phyloP scores from a whole-genome alignment of 2,888 invertebrate species.

The Bhutanitis thaidina region DNA sequence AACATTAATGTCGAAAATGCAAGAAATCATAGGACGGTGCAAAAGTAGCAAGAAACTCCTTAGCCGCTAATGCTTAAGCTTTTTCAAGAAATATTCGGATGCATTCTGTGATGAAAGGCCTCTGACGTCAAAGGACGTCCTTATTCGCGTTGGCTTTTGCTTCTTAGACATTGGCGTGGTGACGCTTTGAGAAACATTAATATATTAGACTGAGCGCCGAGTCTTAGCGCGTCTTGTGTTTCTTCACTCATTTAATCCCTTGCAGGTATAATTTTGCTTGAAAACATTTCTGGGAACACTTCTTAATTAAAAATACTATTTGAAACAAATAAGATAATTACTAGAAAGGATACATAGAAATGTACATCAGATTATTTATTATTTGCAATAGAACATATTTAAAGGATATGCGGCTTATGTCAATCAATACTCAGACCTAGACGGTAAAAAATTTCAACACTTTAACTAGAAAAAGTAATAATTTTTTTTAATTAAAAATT shows the following conservation, averaged over 20 bases:
- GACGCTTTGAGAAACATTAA: conserved; percentile 25
- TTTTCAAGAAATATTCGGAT: conserved; percentile 47
- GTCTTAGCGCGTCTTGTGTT: neutral
- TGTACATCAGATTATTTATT: no score
- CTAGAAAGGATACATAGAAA: no score
- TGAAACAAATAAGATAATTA: neutral
- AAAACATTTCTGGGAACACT: no score
- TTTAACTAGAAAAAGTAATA: no score
- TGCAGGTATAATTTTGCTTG: conserved; percentile 1
- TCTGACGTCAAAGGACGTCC: conserved; percentile 20
- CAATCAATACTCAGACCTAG: no score
- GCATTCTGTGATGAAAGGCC: conserved; percentile 36
- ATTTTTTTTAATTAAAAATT: no score
- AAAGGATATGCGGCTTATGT: no score
- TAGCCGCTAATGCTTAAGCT: conserved; percentile 32
- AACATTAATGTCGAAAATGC: neutral
- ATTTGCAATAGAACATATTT: no score
- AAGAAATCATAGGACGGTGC: neutral
- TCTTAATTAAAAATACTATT: neutral
- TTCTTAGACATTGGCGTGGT: conserved; percentile 22
- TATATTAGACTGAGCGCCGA: conserved; percentile 24
- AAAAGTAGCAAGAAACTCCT: conserved; percentile 37
- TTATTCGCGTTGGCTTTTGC: conserved; percentile 17
- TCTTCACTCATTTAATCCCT: conserved; percentile 3
- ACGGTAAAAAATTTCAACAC: no score